These are phyloP conservation scores for Agrilus cyanescens DNA, from an alignment of 2,888 invertebrate species.

Conservation along the genomic window DNA sequence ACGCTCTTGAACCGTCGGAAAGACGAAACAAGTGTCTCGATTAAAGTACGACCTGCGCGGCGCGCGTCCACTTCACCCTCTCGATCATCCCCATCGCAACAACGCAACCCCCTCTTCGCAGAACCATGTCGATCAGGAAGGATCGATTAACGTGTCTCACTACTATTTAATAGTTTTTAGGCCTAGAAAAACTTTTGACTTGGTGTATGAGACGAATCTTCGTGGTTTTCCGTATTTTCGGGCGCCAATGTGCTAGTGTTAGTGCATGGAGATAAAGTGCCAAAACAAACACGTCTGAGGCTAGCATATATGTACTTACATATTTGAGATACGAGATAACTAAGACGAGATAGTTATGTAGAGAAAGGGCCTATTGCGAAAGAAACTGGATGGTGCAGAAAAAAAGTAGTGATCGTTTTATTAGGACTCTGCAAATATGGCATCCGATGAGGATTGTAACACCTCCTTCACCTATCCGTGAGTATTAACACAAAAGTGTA, in stretches of 20 bases:
- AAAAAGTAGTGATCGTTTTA: constrained; percentile 5
- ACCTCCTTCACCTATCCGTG: constrained; percentile 32
- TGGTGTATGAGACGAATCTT: too few species aligned
- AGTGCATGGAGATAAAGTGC: too few species aligned
- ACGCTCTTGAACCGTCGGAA: constrained; percentile 14
- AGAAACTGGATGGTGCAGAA: background rate
- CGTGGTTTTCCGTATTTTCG: too few species aligned
- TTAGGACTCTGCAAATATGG: constrained; percentile 24
- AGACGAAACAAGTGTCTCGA: constrained; percentile 21
- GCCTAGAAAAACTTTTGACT: too few species aligned
- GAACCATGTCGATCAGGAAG: too few species aligned
- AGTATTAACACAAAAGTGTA: constrained; percentile 17
- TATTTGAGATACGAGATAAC: constrained; percentile 9
- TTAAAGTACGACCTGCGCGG: constrained; percentile 10
- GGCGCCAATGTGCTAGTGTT: too few species aligned
- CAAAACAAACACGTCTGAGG: constrained; percentile 1
- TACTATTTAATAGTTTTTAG: too few species aligned
- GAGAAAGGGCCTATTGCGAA: too few species aligned
- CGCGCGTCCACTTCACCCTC: constrained; percentile 4
- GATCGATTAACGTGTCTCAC: too few species aligned
- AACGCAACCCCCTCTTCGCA: too few species aligned
- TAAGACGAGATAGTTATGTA: constrained; percentile 2
- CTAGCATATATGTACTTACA: constrained; percentile 8
- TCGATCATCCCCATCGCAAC: constrained; percentile 1
- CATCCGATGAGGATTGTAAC: constrained; percentile 36